These are phyloP conservation scores for Halcyon smyrnensis DNA, from an alignment of 2,797 vertebrate species.

Conservation along the genomic window DNA sequence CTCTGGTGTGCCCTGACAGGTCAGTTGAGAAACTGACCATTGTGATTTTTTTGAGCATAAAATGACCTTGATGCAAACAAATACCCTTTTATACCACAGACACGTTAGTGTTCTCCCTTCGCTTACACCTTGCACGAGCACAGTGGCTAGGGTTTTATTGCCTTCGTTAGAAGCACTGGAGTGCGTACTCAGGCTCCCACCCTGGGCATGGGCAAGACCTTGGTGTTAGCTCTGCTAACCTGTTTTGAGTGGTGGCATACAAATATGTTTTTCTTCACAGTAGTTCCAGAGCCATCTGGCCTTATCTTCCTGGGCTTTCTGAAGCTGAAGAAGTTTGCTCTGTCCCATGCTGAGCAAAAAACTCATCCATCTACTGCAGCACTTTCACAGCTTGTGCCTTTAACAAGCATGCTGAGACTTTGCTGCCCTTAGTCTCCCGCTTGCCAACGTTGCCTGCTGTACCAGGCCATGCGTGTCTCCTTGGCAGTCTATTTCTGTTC, in stretches of 20 bases:
- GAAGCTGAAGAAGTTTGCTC: neutral
- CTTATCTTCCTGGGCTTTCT: neutral
- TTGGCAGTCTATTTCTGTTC: neutral
- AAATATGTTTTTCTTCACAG: neutral
- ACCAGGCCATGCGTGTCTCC: neutral
- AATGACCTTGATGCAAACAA: neutral
- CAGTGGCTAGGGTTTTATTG: neutral
- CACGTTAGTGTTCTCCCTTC: neutral
- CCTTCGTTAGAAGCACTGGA: neutral
- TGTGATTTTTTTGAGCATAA: neutral
- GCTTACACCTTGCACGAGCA: neutral
- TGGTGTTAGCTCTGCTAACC: neutral
- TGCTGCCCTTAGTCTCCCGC: neutral
- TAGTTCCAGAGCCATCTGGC: neutral
- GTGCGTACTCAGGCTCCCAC: neutral
- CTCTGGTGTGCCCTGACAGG: neutral
- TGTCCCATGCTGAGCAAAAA: neutral
- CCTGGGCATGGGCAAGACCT: neutral
- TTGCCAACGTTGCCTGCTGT: neutral
- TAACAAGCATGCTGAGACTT: accelerated
- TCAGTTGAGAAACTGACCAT: neutral
- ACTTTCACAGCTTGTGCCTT: neutral
- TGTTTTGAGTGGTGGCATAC: neutral
- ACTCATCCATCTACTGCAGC: neutral
- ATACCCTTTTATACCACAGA: neutral